Evolutionary conservation across 2,113 vertebrate species (phyloP), one percentile per base, ranked within the genome.

Genomic region (Bothrops jararaca): DNA sequence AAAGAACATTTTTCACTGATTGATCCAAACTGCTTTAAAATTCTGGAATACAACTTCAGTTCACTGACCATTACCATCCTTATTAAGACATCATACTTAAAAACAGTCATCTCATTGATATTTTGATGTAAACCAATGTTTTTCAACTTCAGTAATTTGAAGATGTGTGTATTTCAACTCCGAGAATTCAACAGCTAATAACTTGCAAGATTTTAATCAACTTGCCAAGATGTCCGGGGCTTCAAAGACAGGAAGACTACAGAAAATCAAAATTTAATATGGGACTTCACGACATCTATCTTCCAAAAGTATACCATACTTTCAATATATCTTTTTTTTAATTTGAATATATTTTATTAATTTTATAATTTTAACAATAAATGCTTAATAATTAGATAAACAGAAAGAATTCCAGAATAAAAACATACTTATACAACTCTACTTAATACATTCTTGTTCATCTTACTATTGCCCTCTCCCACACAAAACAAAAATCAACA

Each of bases 1-100:
- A 24, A 23, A 93, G 69, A 64, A 86, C 88, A 92, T 89, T 92
- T 64, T 93, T 56, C 86, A 85, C 91, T 89, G 24, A 52, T 87
- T 92, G 48, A 92, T 69, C 80, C 92, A 39, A 74, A 74, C 69
- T 0, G 91, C 93, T 89, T 86, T 0, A 0, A 96, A 95, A 86
- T n/a, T 89, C 58, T 58, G 39, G 54, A 85, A 95, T 58, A 90
- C 89, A 94, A 69, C 3, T 86, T 5, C 26, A 1, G 22, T 93
- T 64, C 86, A 92, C 0, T 50, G 29, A 34, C 86, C 20, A 0
- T 7, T 53, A 52, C 7, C 20, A 3, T 34, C 29, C 86, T 39
- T n/a, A 54, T 88, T 29, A n/a, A 34, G n/a, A 89, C 10, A 23
- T 57, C 10, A 24, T 48, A 86, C 1, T 23, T 48, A 86, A 29